phyloP scores from a whole-genome alignment of 2,113 vertebrate species.

The Bubo blakistoni region DNA sequence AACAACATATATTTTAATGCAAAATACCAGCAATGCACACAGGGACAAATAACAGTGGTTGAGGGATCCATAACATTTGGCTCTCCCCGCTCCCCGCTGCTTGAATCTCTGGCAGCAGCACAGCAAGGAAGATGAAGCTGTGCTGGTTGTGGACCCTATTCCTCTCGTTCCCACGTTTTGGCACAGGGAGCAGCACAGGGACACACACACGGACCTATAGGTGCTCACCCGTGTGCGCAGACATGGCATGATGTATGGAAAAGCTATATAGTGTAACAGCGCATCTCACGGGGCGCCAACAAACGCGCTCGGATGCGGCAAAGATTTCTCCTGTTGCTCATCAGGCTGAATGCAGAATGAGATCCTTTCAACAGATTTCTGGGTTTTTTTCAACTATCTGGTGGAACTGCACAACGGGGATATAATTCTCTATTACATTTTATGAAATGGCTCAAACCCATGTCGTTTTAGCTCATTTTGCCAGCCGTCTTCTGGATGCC shows the following conservation, averaged over 20 bases:
- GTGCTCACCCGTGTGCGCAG: rapidly evolving
- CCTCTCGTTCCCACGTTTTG: rapidly evolving
- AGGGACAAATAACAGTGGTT: conserved; percentile 16
- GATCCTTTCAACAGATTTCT: background rate
- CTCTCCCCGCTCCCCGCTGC: background rate
- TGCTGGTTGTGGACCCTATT: background rate
- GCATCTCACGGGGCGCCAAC: rapidly evolving
- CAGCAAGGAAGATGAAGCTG: rapidly evolving
- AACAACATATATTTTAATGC: conserved; percentile 63
- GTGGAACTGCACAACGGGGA: background rate
- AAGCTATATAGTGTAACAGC: rapidly evolving
- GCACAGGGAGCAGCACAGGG: rapidly evolving
- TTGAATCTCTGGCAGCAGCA: background rate
- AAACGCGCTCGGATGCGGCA: rapidly evolving
- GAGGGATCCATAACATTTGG: conserved; percentile 15
- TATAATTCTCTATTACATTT: background rate
- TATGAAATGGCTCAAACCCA: conserved; percentile 1
- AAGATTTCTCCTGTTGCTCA: background rate
- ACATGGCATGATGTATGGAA: rapidly evolving
- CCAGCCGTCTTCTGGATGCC: background rate
- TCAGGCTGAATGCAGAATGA: background rate
- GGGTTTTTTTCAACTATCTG: background rate
- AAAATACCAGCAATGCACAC: conserved; percentile 33
- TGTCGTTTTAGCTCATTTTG: background rate
- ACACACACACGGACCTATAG: rapidly evolving